Percentiles rank a stretch among this genome's conserved stretches.
phyloP scores from a whole-genome alignment of 2,113 vertebrate species.

The Toxotes jaculatrix region DNA sequence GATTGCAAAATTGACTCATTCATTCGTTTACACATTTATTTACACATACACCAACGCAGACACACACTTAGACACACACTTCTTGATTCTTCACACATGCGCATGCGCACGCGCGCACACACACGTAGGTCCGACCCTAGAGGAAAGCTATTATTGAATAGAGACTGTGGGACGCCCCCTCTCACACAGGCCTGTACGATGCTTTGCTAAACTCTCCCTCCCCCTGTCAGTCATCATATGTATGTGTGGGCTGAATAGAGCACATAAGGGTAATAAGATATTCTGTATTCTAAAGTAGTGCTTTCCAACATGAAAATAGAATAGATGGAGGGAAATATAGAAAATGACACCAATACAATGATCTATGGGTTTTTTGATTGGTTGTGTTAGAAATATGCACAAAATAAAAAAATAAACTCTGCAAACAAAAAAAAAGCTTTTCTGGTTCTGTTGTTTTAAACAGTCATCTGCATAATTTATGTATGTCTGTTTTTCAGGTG shows the following conservation, averaged over 20 bases:
- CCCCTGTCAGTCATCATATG: constrained; percentile 67
- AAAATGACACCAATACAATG: constrained; percentile 49
- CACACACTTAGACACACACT: constrained; percentile 16
- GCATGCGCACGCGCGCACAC: constrained; percentile 15
- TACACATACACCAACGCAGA: constrained; percentile 14
- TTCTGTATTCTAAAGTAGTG: constrained; percentile 32
- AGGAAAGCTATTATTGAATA: constrained; percentile 73
- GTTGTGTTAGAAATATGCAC: constrained; percentile 37
- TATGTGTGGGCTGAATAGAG: constrained; percentile 49
- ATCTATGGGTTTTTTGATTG: constrained; percentile 40
- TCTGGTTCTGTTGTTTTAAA: constrained; percentile 7
- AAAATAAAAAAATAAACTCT: constrained; percentile 7
- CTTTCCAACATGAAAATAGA: constrained; percentile 49
- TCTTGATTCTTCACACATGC: constrained; percentile 33
- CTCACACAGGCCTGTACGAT: constrained; percentile 43
- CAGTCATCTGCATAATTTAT: constrained; percentile 22
- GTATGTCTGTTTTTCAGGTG: constrained; percentile 83
- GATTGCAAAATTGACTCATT: constrained; percentile 37
- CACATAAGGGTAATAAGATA: constrained; percentile 61
- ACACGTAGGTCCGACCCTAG: constrained; percentile 29
- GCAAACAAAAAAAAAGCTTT: neutral
- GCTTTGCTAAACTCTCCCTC: constrained; percentile 54
- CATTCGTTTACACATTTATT: constrained; percentile 37
- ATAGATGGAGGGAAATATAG: constrained; percentile 57
- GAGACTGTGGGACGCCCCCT: constrained; percentile 68